These are phyloP conservation scores for Epicampocera succincta DNA, from an alignment of 2,888 invertebrate species.

Conservation along the genomic window DNA sequence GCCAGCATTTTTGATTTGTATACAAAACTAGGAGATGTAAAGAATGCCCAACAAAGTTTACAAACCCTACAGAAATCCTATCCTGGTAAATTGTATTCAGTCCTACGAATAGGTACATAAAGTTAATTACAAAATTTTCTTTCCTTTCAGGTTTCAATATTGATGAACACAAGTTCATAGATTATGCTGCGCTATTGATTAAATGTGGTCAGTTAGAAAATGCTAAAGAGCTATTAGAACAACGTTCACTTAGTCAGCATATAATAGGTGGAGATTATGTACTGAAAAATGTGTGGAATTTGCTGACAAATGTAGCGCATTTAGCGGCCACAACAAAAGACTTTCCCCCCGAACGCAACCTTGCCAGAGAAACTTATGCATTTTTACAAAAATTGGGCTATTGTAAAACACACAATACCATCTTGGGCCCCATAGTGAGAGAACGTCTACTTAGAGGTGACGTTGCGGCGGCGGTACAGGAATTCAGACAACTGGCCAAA, in stretches of 20 bases:
- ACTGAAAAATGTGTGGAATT: constrained; percentile 84
- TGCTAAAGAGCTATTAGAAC: constrained; percentile 81
- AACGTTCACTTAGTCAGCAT: constrained; percentile 82
- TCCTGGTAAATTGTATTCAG: constrained; percentile 77
- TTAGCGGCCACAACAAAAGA: constrained; percentile 68
- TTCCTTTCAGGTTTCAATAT: constrained; percentile 82
- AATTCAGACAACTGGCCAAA: constrained; percentile 82
- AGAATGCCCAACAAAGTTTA: constrained; percentile 83
- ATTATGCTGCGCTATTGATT: constrained; percentile 85
- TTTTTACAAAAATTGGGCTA: constrained; percentile 83
- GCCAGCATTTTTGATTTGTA: constrained; percentile 85
- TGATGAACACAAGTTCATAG: constrained; percentile 86
- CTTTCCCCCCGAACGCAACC: constrained; percentile 77
- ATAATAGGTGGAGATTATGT: constrained; percentile 82
- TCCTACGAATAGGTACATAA: too few species aligned
- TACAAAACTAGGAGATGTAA: constrained; percentile 83
- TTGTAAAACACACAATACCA: constrained; percentile 83
- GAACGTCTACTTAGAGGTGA: constrained; percentile 84
- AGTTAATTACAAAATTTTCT: too few species aligned
- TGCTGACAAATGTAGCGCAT: constrained; percentile 83
- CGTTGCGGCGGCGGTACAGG: constrained; percentile 82
- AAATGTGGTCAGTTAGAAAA: constrained; percentile 78
- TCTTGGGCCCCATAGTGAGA: constrained; percentile 85
- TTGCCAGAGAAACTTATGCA: constrained; percentile 83
- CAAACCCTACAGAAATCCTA: constrained; percentile 83